Evolutionary conservation across 1,140 invertebrate genomes (phyloP).

Genomic region (Pteromalus puparum): DNA sequence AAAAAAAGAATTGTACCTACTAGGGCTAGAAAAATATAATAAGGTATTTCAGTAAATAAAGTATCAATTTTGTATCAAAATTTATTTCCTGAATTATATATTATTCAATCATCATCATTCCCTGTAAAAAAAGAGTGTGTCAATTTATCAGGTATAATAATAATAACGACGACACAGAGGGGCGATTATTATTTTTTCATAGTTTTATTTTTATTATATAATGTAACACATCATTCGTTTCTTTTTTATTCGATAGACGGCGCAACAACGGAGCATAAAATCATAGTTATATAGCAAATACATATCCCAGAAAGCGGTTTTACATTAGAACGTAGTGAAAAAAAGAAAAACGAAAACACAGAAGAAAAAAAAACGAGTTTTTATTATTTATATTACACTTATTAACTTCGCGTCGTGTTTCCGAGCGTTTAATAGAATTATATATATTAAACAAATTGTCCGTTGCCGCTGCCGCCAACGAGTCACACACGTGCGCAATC

Average conservation of each 20-base stretch:
- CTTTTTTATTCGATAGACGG: slow-evolving; percentile 41
- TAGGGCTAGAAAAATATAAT: slow-evolving; percentile 55
- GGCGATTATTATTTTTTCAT: slow-evolving; percentile 39
- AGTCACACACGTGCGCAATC: slow-evolving; percentile 50
- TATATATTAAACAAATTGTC: not conserved
- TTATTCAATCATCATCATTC: not conserved
- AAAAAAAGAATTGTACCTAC: slow-evolving; percentile 55
- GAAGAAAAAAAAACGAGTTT: not conserved
- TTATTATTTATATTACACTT: slow-evolving; percentile 16
- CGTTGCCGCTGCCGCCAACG: slow-evolving; percentile 20
- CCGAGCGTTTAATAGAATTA: not conserved
- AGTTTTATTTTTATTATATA: slow-evolving; percentile 53
- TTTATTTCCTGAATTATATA: slow-evolving; percentile 18
- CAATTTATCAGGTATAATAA: not conserved
- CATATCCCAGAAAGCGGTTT: slow-evolving; percentile 41
- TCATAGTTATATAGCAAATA: slow-evolving; percentile 4
- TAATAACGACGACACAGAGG: slow-evolving; percentile 1
- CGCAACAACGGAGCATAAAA: slow-evolving; percentile 19
- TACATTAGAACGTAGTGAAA: slow-evolving; percentile 12
- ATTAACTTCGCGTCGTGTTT: not conserved
- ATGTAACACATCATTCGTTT: slow-evolving; percentile 51
- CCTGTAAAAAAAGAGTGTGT: not conserved
- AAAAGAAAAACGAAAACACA: slow-evolving; percentile 36
- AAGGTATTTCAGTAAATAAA: slow-evolving; percentile 59
- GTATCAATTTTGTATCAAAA: slow-evolving; percentile 59